Conservation (phyloP, 1,140 invertebrate genomes). For the Limonius californicus region DNA sequence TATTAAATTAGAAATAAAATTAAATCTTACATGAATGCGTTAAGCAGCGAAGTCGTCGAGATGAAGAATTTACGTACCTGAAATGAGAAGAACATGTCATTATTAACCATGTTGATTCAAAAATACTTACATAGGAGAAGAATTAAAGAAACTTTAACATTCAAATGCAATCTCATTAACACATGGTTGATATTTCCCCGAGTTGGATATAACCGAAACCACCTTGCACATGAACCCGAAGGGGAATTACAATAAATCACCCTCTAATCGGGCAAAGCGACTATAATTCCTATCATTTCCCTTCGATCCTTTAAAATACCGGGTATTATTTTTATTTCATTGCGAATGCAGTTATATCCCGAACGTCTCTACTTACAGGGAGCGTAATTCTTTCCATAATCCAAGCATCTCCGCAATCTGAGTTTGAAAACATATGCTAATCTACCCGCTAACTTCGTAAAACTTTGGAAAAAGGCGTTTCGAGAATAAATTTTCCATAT, state of each 20-base stretch:
- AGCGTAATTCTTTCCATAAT: constrained; percentile 10
- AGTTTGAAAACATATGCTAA: constrained; percentile 16
- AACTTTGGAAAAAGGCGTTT: constrained; percentile 17
- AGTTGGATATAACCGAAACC: not conserved
- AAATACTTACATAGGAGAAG: too few relatives aligned
- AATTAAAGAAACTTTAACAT: too few relatives aligned
- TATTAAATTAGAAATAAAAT: too few relatives aligned
- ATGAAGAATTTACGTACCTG: too few relatives aligned
- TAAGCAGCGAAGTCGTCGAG: too few relatives aligned
- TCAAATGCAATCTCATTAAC: too few relatives aligned
- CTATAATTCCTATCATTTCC: not conserved
- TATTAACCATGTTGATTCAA: too few relatives aligned
- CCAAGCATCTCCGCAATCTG: constrained; percentile 5
- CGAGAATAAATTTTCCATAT: constrained; percentile 17
- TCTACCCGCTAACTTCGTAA: constrained; percentile 9
- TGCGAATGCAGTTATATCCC: not conserved
- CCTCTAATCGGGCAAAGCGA: not conserved
- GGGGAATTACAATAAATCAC: constrained; percentile 1
- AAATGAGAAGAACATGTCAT: too few relatives aligned
- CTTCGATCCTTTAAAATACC: too few relatives aligned
- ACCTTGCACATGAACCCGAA: not conserved
- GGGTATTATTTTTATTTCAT: constrained; percentile 5
- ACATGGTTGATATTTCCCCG: not conserved
- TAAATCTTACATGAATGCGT: too few relatives aligned
- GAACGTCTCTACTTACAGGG: not conserved